phyloP scores from a whole-genome alignment of 2,888 invertebrate species.

The Ornithoptera alexandrae region DNA sequence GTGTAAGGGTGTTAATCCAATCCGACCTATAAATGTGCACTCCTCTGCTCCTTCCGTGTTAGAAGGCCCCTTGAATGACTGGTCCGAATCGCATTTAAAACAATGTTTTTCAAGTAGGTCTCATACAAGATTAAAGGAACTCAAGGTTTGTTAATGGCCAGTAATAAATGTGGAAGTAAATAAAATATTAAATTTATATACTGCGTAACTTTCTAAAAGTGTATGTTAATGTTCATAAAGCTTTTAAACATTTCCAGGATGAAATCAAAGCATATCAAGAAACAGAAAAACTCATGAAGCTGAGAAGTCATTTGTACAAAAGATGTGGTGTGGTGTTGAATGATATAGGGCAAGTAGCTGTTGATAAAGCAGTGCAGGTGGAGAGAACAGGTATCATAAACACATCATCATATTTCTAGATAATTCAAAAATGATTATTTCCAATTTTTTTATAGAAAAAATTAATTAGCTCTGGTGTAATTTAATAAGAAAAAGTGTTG shows the following conservation, averaged over 20 bases:
- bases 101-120: conserved; percentile 61
- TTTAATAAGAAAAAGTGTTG: no score
- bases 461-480: no score
- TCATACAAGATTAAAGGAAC: conserved; percentile 57
- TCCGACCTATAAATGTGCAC: conserved; percentile 39
- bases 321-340: conserved; percentile 64
- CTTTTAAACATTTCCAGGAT: conserved; percentile 50
- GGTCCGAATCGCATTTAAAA: conserved; percentile 50
- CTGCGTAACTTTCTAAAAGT: no score
- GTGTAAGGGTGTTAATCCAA: conserved; percentile 36
- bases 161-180: no score
- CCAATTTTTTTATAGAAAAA: no score
- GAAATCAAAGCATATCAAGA: conserved; percentile 67
- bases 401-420: not conserved
- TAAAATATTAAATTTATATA: no score
- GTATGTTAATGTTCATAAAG: no score
- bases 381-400: conserved; percentile 36
- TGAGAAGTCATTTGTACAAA: conserved; percentile 57
- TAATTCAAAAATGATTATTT: not conserved
- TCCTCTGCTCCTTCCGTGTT: conserved; percentile 54
- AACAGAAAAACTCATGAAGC: conserved; percentile 52
- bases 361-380: conserved; percentile 62
- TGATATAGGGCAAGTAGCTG: conserved; percentile 52
- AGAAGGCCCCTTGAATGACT: conserved; percentile 41
- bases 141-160: conserved; percentile 49